Evolutionary conservation across 2,113 vertebrate species (phyloP), one percentile per base, ranked within the genome.

Genomic region (Nicator chloris): DNA sequence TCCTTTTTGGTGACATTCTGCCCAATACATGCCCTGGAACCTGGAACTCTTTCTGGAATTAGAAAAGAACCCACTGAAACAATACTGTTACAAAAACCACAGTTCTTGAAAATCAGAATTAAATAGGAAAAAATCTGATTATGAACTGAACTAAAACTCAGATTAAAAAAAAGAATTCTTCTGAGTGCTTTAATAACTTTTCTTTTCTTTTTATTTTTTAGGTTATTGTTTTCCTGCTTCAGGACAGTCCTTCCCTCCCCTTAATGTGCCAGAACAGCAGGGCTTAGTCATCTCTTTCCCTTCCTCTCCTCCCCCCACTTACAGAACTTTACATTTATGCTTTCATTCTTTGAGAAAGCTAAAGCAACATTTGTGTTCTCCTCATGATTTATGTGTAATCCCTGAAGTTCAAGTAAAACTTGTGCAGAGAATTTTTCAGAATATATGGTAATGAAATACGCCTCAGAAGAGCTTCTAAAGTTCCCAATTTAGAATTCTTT

Each of bases 151-250:
- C 44, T 92, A 71, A 86, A 59, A 91, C 49, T 92, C 66, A 79
- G 16, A 31, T 54, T 40, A 10, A 53, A 82, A 93, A 85, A 59
- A 82, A 59, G 3, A 79, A 69, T 63, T 82, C 15, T 88, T 88
- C 75, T 72, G 50, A 75, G 40, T 90, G 51, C 28, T 75, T 80
- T 91, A 95, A 72, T 88, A 92, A 83, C n/a, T 81, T 87, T 77
- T 91, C 5, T 86, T 86, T 84, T 81, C 28, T 92, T 91, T 17
- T 93, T 82, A 89, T 79, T 91, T 96, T 94, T 96, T 95, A 90
- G 69, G 78, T 90, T 93, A 84, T 92, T 96, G 69, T 95, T 97
- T 93, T 94, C 79, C 84, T 96, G 57, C 76, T 93, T 88, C 86
- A 92, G 94, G 91, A 94, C 81, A 92, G 76, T 92, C 27, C 78